Percentiles rank a stretch among this genome's conserved stretches.
phyloP scores from a whole-genome alignment of 1,140 invertebrate genomes.

The Drosophila ercepeae region DNA sequence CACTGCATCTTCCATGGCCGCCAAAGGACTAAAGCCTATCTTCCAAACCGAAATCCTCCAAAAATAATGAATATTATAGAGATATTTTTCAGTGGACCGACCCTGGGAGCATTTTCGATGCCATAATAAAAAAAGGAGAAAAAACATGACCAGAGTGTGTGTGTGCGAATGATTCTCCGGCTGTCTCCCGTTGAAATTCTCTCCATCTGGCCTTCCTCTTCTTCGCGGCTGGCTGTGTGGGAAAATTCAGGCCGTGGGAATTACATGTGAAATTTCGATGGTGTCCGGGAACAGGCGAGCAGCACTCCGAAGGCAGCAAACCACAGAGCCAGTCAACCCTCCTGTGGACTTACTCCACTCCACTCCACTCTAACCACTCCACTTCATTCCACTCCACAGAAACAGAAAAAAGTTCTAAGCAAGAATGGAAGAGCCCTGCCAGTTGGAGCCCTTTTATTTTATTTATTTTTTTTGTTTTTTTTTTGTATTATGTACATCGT shows the following conservation, averaged over 20 bases:
- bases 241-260: slow-evolving; percentile 84
- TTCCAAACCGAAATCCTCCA: too few relatives aligned
- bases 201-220: slow-evolving; percentile 65
- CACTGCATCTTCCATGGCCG: not conserved
- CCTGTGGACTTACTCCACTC: slow-evolving; percentile 1
- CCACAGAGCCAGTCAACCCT: slow-evolving; percentile 41
- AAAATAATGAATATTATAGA: too few relatives aligned
- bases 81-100: slow-evolving; percentile 39
- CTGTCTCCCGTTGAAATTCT: slow-evolving; percentile 62
- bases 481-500: not conserved
- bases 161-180: slow-evolving; percentile 36
- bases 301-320: slow-evolving; percentile 47
- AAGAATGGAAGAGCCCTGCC: slow-evolving; percentile 21
- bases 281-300: slow-evolving; percentile 81
- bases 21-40: too few relatives aligned
- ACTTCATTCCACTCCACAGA: slow-evolving; percentile 6
- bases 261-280: slow-evolving; percentile 83
- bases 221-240: slow-evolving; percentile 62
- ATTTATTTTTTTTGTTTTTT: slow-evolving; percentile 7
- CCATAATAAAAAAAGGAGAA: slow-evolving; percentile 47
- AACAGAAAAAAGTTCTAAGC: slow-evolving; percentile 41
- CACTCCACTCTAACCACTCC: slow-evolving; percentile 22
- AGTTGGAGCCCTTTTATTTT: not conserved
- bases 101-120: slow-evolving; percentile 74
- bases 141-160: slow-evolving; percentile 27